phyloP scores from a whole-genome alignment of 1,140 invertebrate species.

The Ditylenchus dipsaci region DNA sequence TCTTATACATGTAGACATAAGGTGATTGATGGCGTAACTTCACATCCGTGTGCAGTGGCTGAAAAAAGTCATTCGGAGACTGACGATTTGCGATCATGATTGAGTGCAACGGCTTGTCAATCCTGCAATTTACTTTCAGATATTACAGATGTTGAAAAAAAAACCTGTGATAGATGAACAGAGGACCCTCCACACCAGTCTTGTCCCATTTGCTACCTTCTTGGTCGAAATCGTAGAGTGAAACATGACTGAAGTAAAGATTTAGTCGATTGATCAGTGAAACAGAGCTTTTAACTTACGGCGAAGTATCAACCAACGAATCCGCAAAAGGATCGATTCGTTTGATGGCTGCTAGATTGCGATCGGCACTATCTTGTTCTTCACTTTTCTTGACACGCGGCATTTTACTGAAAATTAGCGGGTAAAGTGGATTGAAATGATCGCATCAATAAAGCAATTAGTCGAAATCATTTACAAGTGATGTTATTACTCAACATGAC shows the following conservation, averaged over 20 bases:
- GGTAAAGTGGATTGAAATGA: too few relatives aligned
- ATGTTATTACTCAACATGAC: too few relatives aligned
- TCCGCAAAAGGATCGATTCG: conserved; percentile 32
- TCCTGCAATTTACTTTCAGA: conserved; percentile 4
- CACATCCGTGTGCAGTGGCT: conserved; percentile 28
- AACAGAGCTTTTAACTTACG: not conserved
- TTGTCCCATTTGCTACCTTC: conserved; percentile 19
- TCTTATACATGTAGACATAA: conserved; percentile 42
- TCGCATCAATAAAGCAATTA: too few relatives aligned
- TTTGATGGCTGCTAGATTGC: conserved; percentile 12
- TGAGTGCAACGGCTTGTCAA: conserved; percentile 40
- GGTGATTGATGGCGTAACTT: conserved; percentile 34
- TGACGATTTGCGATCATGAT: conserved; percentile 48
- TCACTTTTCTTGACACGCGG: too few relatives aligned
- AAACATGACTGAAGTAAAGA: not conserved
- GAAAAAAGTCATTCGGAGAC: conserved; percentile 43
- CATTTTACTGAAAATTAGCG: too few relatives aligned
- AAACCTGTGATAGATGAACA: conserved; percentile 34
- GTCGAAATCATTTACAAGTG: too few relatives aligned
- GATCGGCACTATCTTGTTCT: too few relatives aligned
- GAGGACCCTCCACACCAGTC: conserved; percentile 35
- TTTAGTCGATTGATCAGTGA: not conserved
- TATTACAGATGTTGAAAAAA: not conserved
- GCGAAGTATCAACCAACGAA: conserved; percentile 8
- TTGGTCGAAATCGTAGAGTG: conserved; percentile 18